Evolutionary conservation across 2,113 vertebrate genomes (phyloP).

Genomic region (Patagioenas fasciata): DNA sequence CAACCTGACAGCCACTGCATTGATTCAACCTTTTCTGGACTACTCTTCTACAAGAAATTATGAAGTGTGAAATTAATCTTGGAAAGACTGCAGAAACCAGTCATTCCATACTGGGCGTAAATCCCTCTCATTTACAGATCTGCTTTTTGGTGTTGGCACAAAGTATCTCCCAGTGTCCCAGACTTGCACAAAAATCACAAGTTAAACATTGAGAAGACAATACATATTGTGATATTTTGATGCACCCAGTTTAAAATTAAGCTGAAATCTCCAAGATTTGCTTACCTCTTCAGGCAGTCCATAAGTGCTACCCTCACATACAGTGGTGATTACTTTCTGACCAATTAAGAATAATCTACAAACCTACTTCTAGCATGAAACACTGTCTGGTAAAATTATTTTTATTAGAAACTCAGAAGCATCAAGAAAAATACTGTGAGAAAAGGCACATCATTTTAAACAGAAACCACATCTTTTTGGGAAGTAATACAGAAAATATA

Average conservation of each 20-base stretch:
- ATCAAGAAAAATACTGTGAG: background rate
- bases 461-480: background rate
- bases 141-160: background rate
- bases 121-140: background rate
- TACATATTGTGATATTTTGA: background rate
- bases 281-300: background rate
- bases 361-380: background rate
- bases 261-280: background rate
- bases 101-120: background rate
- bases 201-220: background rate
- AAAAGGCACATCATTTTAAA: background rate
- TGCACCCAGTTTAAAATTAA: background rate
- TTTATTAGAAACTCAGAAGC: background rate
- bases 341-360: background rate
- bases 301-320: background rate
- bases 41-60: background rate
- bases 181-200: background rate
- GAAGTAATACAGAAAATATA: background rate
- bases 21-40: background rate
- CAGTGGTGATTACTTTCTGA: background rate
- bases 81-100: background rate
- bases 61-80: slow-evolving; percentile 23
- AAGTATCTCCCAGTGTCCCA: background rate
- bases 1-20: background rate
- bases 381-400: background rate